Conservation (phyloP, 2,113 vertebrate genomes). For the Corydoras sp. region DNA sequence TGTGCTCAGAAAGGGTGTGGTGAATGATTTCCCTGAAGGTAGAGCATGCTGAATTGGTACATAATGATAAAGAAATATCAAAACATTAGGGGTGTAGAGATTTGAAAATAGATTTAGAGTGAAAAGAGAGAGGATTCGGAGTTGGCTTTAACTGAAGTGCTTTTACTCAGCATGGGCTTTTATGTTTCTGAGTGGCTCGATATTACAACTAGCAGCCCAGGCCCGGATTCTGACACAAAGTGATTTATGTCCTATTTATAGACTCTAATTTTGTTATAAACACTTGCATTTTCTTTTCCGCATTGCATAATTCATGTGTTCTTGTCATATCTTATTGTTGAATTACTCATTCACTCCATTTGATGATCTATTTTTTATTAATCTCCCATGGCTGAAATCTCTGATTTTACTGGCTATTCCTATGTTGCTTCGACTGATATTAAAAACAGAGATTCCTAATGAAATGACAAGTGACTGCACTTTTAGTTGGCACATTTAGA, state of each 20-base stretch:
- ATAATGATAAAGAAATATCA: slow-evolving; percentile 64
- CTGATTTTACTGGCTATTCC: not conserved
- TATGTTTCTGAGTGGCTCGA: slow-evolving; percentile 13
- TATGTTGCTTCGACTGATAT: not conserved
- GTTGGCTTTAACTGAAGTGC: slow-evolving; percentile 24
- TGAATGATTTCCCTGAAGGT: slow-evolving; percentile 69
- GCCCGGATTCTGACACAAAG: not conserved
- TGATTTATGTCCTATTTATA: slow-evolving; percentile 34
- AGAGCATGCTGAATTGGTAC: slow-evolving; percentile 58
- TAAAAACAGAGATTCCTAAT: not conserved
- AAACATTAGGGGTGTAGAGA: slow-evolving; percentile 52
- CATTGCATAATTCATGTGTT: slow-evolving; percentile 11
- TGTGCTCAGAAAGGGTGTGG: slow-evolving; percentile 46
- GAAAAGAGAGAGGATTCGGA: slow-evolving; percentile 29
- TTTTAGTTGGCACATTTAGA: no score
- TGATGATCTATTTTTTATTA: not conserved
- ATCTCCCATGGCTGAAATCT: not conserved
- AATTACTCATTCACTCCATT: not conserved
- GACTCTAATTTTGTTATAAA: slow-evolving; percentile 20
- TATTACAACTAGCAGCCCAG: slow-evolving; percentile 11
- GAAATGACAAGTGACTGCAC: no score
- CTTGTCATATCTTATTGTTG: not conserved
- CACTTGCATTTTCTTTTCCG: slow-evolving; percentile 5
- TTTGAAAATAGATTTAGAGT: slow-evolving; percentile 50
- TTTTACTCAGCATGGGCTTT: slow-evolving; percentile 28